These are phyloP conservation scores for Pomacea canaliculata DNA, from an alignment of 2,888 invertebrate species.

Conservation along the genomic window DNA sequence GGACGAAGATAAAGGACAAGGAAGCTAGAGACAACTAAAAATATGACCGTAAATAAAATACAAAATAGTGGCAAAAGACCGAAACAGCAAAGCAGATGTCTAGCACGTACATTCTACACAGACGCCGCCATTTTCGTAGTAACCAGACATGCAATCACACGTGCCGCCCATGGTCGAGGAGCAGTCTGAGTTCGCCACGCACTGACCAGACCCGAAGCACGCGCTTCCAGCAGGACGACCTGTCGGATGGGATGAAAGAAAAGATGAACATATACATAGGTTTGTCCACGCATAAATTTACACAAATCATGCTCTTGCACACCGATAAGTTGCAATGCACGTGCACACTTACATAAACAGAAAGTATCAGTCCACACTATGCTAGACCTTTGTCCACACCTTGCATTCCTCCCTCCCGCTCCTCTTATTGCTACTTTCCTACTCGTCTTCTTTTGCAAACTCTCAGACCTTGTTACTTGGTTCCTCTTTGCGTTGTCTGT, in stretches of 20 bases:
- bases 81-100: too few relatives aligned
- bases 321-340: neutral
- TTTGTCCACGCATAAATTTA: neutral
- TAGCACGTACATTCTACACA: conserved; percentile 18
- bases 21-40: too few relatives aligned
- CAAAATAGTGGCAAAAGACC: too few relatives aligned
- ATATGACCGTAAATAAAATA: too few relatives aligned
- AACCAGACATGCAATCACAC: conserved; percentile 16
- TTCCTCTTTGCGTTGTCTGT: too few relatives aligned
- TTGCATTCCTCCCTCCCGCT: too few relatives aligned
- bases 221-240: conserved; percentile 24
- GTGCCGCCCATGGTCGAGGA: conserved; percentile 20
- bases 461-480: too few relatives aligned
- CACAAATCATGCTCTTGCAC: conserved; percentile 6
- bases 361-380: neutral
- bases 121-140: conserved; percentile 20
- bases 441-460: too few relatives aligned
- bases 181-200: conserved; percentile 15
- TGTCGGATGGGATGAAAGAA: neutral
- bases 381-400: too few relatives aligned
- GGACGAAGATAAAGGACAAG: too few relatives aligned
- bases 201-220: conserved; percentile 22
- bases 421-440: too few relatives aligned
- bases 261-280: neutral
- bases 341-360: neutral